Evolutionary conservation across 2,888 invertebrate genomes (phyloP).

Genomic region (Drosophila rellima): DNA sequence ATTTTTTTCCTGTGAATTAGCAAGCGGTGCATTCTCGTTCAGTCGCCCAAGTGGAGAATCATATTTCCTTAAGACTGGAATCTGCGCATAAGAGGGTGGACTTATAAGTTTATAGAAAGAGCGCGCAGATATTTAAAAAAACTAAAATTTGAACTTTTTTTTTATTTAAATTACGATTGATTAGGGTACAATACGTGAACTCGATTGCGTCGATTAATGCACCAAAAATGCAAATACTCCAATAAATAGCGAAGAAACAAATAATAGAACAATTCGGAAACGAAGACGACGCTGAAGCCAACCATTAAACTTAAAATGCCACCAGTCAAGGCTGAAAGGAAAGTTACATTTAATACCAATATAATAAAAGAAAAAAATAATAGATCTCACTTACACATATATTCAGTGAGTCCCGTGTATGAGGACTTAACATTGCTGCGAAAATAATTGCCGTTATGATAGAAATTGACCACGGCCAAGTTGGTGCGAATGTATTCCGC

Average conservation of each 20-base stretch:
- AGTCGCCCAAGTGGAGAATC: no score
- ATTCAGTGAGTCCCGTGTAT: conserved; percentile 92
- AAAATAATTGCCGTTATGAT: conserved; percentile 90
- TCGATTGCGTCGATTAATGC: conserved; percentile 6
- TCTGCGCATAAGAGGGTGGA: no score
- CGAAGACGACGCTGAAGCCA: conserved; percentile 93
- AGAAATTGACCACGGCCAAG: conserved; percentile 90
- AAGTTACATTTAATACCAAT: neutral
- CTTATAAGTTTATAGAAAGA: no score
- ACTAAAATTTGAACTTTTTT: no score
- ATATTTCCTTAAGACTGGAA: no score
- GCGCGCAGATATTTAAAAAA: no score
- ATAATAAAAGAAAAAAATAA: neutral
- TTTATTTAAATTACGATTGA: neutral
- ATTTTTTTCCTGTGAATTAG: no score
- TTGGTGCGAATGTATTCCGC: conserved; percentile 86
- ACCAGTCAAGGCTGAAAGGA: conserved; percentile 90
- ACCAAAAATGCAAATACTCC: conserved; percentile 34
- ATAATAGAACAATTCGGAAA: conserved; percentile 91
- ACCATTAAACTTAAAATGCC: conserved; percentile 92
- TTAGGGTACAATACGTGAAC: conserved; percentile 6
- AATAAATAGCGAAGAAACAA: conserved; percentile 86
- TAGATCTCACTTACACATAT: conserved; percentile 93
- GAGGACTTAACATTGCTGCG: conserved; percentile 90
- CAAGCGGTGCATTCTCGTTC: no score